Conservation (phyloP, 1,140 invertebrate genomes). For the Caenorhabditis briggsae region DNA sequence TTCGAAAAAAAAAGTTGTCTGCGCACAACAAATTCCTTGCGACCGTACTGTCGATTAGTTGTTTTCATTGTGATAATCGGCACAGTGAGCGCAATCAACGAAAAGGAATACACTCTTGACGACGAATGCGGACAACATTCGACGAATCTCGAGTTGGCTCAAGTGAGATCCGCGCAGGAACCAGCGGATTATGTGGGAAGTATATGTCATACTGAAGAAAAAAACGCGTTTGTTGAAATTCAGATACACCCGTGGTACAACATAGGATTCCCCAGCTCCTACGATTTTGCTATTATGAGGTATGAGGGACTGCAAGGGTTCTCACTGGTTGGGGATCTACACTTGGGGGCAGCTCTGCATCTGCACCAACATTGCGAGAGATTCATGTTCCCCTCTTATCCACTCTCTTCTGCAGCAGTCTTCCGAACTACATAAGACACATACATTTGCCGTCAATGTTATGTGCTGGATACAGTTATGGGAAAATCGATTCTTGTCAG, state of each 20-base stretch:
- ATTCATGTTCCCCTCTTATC: slow-evolving; percentile 59
- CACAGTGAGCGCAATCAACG: neutral
- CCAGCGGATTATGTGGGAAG: slow-evolving; percentile 39
- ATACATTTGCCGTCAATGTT: slow-evolving; percentile 61
- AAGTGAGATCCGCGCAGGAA: slow-evolving; percentile 9
- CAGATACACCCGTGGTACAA: slow-evolving; percentile 59
- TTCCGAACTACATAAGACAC: slow-evolving; percentile 49
- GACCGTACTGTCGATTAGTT: neutral
- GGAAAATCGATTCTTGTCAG: slow-evolving; percentile 62
- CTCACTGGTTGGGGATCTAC: slow-evolving; percentile 56
- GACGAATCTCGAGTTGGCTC: slow-evolving; percentile 14
- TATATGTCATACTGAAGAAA: neutral
- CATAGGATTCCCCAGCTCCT: slow-evolving; percentile 25
- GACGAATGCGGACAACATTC: neutral
- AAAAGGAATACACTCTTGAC: too few species aligned
- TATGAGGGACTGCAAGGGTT: neutral
- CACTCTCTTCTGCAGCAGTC: slow-evolving; percentile 28
- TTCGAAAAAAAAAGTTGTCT: neutral
- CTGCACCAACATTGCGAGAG: slow-evolving; percentile 36
- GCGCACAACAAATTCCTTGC: neutral
- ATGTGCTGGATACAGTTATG: slow-evolving; percentile 62
- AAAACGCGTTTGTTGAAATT: neutral
- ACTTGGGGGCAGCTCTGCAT: neutral
- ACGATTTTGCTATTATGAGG: slow-evolving; percentile 60
- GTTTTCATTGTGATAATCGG: neutral